Evolutionary conservation across 1,140 invertebrate genomes (phyloP).

Genomic region (Drosophila persimilis): DNA sequence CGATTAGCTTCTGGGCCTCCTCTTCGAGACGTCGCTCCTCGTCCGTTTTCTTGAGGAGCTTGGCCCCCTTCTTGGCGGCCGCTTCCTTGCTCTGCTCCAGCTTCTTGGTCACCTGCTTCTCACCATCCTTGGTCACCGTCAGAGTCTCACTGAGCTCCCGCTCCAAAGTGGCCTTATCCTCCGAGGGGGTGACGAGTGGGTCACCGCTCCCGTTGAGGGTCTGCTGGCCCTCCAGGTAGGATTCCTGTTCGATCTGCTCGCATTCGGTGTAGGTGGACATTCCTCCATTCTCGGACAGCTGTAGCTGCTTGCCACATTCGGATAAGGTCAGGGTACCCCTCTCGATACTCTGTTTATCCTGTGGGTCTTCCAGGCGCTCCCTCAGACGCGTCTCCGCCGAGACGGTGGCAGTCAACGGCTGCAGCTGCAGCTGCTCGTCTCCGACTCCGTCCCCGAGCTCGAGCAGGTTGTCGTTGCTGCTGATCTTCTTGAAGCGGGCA

Average conservation of each 20-base stretch:
- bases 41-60: slow-evolving; percentile 72
- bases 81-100: slow-evolving; percentile 64
- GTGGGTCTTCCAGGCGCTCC: slow-evolving; percentile 75
- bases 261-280: slow-evolving; percentile 68
- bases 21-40: slow-evolving; percentile 72
- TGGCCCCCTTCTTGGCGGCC: slow-evolving; percentile 61
- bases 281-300: slow-evolving; percentile 52
- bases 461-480: slow-evolving; percentile 77
- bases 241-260: slow-evolving; percentile 68
- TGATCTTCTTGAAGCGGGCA: slow-evolving; percentile 77
- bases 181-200: not conserved
- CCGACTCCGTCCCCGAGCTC: slow-evolving; percentile 61
- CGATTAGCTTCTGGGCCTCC: slow-evolving; percentile 77
- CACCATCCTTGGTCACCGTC: slow-evolving; percentile 67
- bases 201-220: slow-evolving; percentile 29
- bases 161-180: slow-evolving; percentile 38
- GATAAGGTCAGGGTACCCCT: slow-evolving; percentile 82
- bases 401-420: slow-evolving; percentile 81
- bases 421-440: slow-evolving; percentile 58
- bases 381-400: slow-evolving; percentile 72
- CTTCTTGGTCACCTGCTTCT: slow-evolving; percentile 68
- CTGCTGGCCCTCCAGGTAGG: slow-evolving; percentile 65
- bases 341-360: slow-evolving; percentile 82
- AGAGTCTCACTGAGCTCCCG: slow-evolving; percentile 68
- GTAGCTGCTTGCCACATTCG: slow-evolving; percentile 79